These are phyloP conservation scores for Malurus melanocephalus DNA, from an alignment of 2,113 vertebrate species.

Conservation along the genomic window DNA sequence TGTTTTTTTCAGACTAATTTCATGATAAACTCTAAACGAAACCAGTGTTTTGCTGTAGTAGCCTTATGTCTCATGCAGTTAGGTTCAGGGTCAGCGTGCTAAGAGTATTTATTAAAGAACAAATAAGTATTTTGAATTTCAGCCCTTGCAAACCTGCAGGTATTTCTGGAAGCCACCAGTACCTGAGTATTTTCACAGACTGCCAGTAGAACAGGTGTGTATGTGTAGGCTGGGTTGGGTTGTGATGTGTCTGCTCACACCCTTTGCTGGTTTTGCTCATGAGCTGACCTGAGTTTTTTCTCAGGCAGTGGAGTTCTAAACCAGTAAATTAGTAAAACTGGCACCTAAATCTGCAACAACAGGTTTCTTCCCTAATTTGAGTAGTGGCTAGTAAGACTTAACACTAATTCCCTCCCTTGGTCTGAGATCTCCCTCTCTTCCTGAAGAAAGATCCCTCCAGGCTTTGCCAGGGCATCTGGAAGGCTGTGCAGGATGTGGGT, in stretches of 20 bases:
- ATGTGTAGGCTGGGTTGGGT: neutral
- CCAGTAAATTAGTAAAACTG: neutral
- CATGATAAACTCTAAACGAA: neutral
- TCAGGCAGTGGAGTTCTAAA: neutral
- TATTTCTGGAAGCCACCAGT: neutral
- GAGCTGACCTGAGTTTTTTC: neutral
- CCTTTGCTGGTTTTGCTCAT: neutral
- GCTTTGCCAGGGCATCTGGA: neutral
- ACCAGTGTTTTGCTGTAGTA: neutral
- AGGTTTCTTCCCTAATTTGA: neutral
- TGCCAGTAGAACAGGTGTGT: neutral
- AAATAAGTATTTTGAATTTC: neutral
- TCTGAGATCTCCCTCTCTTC: neutral
- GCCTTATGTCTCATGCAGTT: neutral
- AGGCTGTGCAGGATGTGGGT: neutral
- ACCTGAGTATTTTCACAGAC: neutral
- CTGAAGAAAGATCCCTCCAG: neutral
- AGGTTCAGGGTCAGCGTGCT: neutral
- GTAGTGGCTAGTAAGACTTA: neutral
- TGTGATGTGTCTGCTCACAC: neutral
- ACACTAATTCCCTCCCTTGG: slow-evolving; percentile 32
- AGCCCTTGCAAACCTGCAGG: neutral
- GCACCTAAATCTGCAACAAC: neutral
- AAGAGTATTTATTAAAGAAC: neutral
- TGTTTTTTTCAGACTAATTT: neutral